A percentile compares a stretch with the other conserved stretches of the same genome.
Evolutionary conservation across 2,113 vertebrate genomes (phyloP).

Genomic region (Cyanoliseus patagonus): DNA sequence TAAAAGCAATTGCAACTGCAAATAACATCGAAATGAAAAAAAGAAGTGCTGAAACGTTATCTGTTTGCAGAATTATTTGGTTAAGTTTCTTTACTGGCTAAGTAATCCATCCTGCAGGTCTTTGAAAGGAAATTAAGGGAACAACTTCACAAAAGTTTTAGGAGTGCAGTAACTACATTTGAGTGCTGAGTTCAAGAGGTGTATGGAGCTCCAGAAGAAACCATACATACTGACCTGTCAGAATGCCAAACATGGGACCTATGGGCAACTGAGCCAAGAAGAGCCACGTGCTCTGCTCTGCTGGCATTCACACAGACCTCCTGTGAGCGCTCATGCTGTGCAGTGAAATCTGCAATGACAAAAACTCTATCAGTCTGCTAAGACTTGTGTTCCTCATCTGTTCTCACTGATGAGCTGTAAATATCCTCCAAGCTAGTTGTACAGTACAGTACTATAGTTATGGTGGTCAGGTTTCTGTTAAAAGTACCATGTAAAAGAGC

Average conservation of each 20-base stretch:
- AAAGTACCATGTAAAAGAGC: not conserved
- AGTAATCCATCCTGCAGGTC: not conserved
- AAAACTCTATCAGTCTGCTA: not conserved
- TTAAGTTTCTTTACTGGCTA: not conserved
- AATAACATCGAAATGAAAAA: not conserved
- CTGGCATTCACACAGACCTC: not conserved
- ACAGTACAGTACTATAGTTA: not conserved
- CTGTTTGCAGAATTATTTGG: not conserved
- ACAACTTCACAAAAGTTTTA: not conserved
- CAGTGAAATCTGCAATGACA: not conserved
- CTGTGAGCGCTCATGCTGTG: not conserved
- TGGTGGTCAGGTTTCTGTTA: constrained; percentile 14
- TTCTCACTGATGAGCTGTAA: not conserved
- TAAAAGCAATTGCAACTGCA: not conserved
- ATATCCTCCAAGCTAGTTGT: not conserved
- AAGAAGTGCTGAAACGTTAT: not conserved
- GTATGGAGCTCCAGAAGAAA: not conserved
- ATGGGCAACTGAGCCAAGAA: not conserved
- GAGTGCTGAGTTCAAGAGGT: not conserved
- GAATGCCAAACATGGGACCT: not conserved
- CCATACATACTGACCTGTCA: not conserved
- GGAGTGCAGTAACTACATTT: not conserved
- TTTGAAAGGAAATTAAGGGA: not conserved
- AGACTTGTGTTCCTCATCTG: not conserved
- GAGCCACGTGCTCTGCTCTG: not conserved